A percentile compares a stretch with the other conserved stretches of the same genome.
Evolutionary conservation across 2,888 invertebrate genomes (phyloP).

Genomic region (Brenthis daphne): DNA sequence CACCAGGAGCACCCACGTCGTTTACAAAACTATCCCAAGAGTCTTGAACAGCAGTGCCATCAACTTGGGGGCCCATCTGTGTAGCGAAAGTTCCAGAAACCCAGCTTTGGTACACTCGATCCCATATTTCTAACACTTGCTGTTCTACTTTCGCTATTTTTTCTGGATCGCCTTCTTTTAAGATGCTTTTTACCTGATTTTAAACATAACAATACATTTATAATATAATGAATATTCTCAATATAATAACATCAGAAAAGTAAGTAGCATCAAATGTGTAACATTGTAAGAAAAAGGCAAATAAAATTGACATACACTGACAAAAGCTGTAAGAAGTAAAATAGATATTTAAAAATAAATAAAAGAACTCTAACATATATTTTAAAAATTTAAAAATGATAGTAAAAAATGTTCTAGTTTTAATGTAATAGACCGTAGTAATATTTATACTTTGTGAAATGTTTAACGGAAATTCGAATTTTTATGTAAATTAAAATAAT

Average conservation of each 20-base stretch:
- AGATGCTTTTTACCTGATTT: constrained; percentile 86
- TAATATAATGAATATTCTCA: background rate
- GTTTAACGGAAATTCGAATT: too few species aligned
- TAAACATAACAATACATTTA: background rate
- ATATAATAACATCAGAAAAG: background rate
- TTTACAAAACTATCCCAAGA: constrained; percentile 88
- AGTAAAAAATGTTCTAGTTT: too few species aligned
- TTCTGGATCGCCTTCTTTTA: constrained; percentile 90
- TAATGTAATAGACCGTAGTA: too few species aligned
- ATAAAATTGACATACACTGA: too few species aligned
- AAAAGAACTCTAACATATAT: too few species aligned
- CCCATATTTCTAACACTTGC: constrained; percentile 96
- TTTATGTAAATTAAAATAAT: too few species aligned
- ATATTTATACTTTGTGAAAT: too few species aligned
- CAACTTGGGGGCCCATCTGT: constrained; percentile 86
- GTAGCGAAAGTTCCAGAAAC: constrained; percentile 85
- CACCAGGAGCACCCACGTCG: constrained; percentile 80
- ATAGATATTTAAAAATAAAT: too few species aligned
- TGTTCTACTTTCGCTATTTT: constrained; percentile 92
- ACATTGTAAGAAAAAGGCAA: too few species aligned
- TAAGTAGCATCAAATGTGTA: background rate
- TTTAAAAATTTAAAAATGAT: too few species aligned
- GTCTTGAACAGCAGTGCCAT: constrained; percentile 86
- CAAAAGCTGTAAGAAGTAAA: too few species aligned
- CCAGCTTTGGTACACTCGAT: constrained; percentile 96